Percentiles rank a stretch among this genome's conserved stretches.
Conservation (phyloP, 2,797 vertebrate genomes). For the Enteromius paludinosus region DNA sequence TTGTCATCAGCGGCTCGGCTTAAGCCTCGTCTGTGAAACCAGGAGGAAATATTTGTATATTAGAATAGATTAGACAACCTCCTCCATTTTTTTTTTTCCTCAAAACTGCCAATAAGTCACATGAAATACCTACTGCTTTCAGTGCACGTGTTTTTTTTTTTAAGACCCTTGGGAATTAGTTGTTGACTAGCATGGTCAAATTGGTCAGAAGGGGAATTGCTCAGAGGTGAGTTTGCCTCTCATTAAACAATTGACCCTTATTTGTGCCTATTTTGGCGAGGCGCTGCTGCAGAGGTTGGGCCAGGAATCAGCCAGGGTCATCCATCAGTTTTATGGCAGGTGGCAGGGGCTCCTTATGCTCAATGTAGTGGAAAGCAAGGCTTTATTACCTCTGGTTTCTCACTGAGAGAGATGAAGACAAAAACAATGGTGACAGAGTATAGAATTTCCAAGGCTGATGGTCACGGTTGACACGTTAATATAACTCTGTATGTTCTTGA, state of each 20-base stretch:
- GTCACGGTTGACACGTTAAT: constrained; percentile 12
- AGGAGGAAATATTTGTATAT: not conserved
- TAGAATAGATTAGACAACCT: not conserved
- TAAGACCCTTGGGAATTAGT: constrained; percentile 35
- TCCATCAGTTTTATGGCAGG: constrained; percentile 58
- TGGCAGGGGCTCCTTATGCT: constrained; percentile 52
- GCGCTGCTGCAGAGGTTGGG: constrained; percentile 34
- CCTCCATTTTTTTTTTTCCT: not conserved
- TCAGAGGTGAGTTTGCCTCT: constrained; percentile 43
- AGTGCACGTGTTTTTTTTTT: constrained; percentile 1
- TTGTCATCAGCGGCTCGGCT: not conserved
- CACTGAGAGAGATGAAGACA: constrained; percentile 53
- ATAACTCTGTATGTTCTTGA: not conserved
- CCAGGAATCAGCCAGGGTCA: constrained; percentile 44
- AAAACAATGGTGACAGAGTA: constrained; percentile 23
- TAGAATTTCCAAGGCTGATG: constrained; percentile 8
- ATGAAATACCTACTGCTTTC: not conserved
- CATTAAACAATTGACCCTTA: constrained; percentile 57
- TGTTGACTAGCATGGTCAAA: constrained; percentile 26
- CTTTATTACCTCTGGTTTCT: constrained; percentile 53
- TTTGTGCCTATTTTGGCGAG: constrained; percentile 32
- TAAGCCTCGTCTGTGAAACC: not conserved
- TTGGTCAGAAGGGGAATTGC: constrained; percentile 35
- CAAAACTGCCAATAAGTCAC: constrained; percentile 5
- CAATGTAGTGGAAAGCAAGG: constrained; percentile 57